These are phyloP conservation scores for Calcarius lapponicus DNA, from an alignment of 2,797 vertebrate genomes.

Conservation along the genomic window DNA sequence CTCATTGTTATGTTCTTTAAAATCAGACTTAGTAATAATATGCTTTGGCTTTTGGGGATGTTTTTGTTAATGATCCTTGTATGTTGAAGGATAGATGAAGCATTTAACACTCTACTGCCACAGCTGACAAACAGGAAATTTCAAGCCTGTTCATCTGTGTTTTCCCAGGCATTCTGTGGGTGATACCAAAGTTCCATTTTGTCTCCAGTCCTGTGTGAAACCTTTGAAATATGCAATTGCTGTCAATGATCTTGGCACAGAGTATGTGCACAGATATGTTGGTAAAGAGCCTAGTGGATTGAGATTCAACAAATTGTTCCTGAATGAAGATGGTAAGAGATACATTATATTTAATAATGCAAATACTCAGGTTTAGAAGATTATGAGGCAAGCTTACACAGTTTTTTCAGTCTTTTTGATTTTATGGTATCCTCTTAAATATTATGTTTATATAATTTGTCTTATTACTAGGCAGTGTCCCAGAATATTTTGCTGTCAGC, in stretches of 20 bases:
- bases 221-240: conserved; percentile 96
- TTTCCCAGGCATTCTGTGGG: conserved; percentile 89
- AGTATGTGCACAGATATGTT: conserved; percentile 96
- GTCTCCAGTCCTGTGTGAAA: conserved; percentile 97
- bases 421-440: background rate
- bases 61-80: background rate
- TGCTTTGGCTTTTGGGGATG: background rate
- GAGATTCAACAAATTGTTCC: conserved; percentile 97
- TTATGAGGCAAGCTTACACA: background rate
- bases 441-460: background rate
- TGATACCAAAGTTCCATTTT: conserved; percentile 98
- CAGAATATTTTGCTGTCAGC: background rate
- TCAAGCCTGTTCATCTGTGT: background rate
- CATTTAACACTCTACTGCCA: background rate
- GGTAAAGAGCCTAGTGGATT: conserved; percentile 97
- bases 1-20: background rate
- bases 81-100: background rate
- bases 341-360: background rate
- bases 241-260: conserved; percentile 95
- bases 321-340: conserved; percentile 94
- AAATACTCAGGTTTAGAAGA: background rate
- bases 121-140: background rate
- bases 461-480: background rate
- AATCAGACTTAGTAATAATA: background rate
- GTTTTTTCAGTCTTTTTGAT: background rate